phyloP scores from a whole-genome alignment of 2,888 invertebrate species.

The Bruchidius siliquastri region DNA sequence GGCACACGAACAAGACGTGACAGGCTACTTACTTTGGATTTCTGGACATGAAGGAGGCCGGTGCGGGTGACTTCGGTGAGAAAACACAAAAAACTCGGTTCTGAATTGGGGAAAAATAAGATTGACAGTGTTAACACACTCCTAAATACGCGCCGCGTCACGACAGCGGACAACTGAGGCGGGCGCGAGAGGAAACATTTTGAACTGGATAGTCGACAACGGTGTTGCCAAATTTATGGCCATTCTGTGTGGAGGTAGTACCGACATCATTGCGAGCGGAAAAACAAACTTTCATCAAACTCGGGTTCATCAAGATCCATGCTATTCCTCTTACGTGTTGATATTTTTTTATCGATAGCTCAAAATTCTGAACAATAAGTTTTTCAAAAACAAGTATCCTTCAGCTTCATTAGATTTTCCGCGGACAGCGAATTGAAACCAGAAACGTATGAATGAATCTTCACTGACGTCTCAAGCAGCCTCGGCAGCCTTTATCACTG shows the following conservation, averaged over 20 bases:
- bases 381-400: too few species aligned
- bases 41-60: neutral
- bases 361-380: too few species aligned
- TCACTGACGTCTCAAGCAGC: too few species aligned
- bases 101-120: neutral
- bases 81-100: neutral
- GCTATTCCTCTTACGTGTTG: too few species aligned
- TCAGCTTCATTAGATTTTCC: too few species aligned
- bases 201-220: neutral
- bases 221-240: neutral
- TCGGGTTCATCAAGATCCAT: too few species aligned
- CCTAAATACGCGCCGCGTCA: neutral
- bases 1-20: neutral
- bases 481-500: too few species aligned
- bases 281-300: too few species aligned
- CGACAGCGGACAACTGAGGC: neutral
- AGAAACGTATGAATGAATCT: too few species aligned
- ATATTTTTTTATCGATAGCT: too few species aligned
- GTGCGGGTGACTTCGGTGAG: neutral
- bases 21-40: neutral
- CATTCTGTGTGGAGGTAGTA: neutral
- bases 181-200: neutral
- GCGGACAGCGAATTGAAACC: too few species aligned
- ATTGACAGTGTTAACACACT: neutral
- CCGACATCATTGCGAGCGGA: too few species aligned